Base-by-base conservation (phyloP, 2,888 invertebrate genomes). In the Nemotelus nigrinus region DNA sequence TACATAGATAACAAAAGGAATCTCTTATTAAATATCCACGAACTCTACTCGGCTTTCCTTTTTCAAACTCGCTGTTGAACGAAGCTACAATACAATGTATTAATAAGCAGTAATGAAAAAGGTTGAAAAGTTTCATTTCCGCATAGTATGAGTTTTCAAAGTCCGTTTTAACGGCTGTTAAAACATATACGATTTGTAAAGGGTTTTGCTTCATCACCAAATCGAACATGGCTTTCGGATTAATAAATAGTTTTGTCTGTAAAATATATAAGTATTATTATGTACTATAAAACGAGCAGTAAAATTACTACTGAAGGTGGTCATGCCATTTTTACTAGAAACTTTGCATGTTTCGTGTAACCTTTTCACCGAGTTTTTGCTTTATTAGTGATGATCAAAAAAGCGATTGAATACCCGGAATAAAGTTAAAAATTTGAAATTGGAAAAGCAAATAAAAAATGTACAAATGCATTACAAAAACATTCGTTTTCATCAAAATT, bases 1-100 rank as follows among this genome's bases (percentile, higher is more conserved):
- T 76, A 41, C 76, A 65, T 50, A 76, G 25, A 10, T 55, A 76
- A 45, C 65, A 43, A 10, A 70, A 25, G 4, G 50, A 2, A 45
- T 71, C 45, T n/a, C 60, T 8, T 0, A 57, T 64, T 41, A 64
- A 63, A 41, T 64, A 67, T n/a, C 39, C 64, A 39, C 71, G 50
- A 10, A 0, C 41, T 76, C 44, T 81, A 80, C 53, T 65, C 44
- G 55, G 45, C 25, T 70, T 57, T 3, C 44, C 45, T 1, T 39
- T 44, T 8, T 2, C 3, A 45, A 67, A 68, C 25, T 39, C 44
- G 3, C 57, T 78, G 0, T 79, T 8, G 10, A 81, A 79, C 0
- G 83, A 80, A 10, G 85, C 83, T 2, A 84, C 80, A 0, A 85
- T 80, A 25, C 84, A 81, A 72, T 85, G 82, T 0, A 83, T 81